phyloP scores from a whole-genome alignment of 2,888 invertebrate species.

The Drosophila tripunctata region DNA sequence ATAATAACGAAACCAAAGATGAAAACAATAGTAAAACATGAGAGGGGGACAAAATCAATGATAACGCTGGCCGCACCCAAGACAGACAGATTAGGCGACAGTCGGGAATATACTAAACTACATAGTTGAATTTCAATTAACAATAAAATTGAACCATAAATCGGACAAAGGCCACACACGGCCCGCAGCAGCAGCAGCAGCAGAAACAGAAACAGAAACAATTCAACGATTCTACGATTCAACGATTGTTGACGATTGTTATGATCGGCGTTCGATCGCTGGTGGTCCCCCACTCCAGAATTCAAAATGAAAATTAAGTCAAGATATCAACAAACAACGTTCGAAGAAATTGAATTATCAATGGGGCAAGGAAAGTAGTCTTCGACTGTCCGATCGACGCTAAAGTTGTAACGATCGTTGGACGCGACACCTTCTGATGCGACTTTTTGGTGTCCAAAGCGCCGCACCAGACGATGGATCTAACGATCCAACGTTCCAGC shows the following conservation, averaged over 20 bases:
- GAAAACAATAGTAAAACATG: slow-evolving; percentile 28
- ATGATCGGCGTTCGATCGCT: slow-evolving; percentile 65
- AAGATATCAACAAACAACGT: slow-evolving; percentile 53
- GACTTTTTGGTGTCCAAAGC: slow-evolving; percentile 38
- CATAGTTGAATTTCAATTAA: slow-evolving; percentile 81
- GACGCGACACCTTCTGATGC: slow-evolving; percentile 60
- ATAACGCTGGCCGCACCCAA: slow-evolving; percentile 43
- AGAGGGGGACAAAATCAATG: slow-evolving; percentile 11
- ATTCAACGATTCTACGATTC: background rate
- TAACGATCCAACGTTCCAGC: slow-evolving; percentile 12
- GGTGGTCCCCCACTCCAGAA: slow-evolving; percentile 52
- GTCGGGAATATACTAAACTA: slow-evolving; percentile 72
- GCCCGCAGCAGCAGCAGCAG: slow-evolving; percentile 58
- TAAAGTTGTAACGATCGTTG: slow-evolving; percentile 59
- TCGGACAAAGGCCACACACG: slow-evolving; percentile 75
- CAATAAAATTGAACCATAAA: slow-evolving; percentile 80
- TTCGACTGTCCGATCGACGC: slow-evolving; percentile 9
- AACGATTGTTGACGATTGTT: slow-evolving; percentile 54
- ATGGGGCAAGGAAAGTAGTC: slow-evolving; percentile 61
- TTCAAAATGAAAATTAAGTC: slow-evolving; percentile 66
- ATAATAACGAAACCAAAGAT: slow-evolving; percentile 23
- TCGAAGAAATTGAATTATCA: slow-evolving; percentile 78
- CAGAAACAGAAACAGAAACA: slow-evolving; percentile 40
- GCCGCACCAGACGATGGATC: slow-evolving; percentile 62
- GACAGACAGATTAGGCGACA: slow-evolving; percentile 2